Base-by-base conservation (phyloP, 2,797 vertebrate genomes). In the Thunnus albacares region DNA sequence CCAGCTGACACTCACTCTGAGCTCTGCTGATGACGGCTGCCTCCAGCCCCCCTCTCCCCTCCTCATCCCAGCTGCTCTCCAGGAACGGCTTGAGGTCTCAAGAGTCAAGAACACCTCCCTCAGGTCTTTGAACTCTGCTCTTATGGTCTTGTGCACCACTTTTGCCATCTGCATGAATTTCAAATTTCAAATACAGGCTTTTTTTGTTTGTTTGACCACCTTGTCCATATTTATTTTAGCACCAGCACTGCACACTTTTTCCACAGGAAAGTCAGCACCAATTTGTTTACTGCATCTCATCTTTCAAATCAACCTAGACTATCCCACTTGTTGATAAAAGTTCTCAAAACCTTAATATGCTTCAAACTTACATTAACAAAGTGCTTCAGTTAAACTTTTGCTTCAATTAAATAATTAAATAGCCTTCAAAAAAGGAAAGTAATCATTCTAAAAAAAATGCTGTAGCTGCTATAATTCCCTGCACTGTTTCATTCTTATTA, bases 1-100 rank as follows among this genome's bases (percentile, higher is more conserved):
- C 77, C 77, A 49, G 81, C 87, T 81, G 87, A 79, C 85, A 74
- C 79, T 83, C 83, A 75, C 73, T 86, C 55, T 64, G 83, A 89
- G 89, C 82, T 75, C 75, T 51, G 86, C 79, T 89, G 90, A 83
- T 71, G 88, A 89, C 68, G 82, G 80, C 79, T 70, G 79, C 71
- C 86, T 79, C 64, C 83, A 22, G 20, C 72, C 30, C 71, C 81
- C 89, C 61, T 14, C 28, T 51, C 65, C 14, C 69, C 71, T 22
- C 73, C 63, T 63, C 12, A n/a, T 71, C 85, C 85, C 87, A 67
- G 76, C 82, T 66, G 80, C 72, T 82, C 71, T 80, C 82, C 53
- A 57, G 52, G 62, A 82, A 51, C 30, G 41, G 45, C 63, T 64
- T 77, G 61, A 47, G 77, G 67, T 85, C 59, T 70, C 49, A 0